These are phyloP conservation scores for Beris chalybata DNA, from an alignment of 2,888 invertebrate species.

Conservation along the genomic window DNA sequence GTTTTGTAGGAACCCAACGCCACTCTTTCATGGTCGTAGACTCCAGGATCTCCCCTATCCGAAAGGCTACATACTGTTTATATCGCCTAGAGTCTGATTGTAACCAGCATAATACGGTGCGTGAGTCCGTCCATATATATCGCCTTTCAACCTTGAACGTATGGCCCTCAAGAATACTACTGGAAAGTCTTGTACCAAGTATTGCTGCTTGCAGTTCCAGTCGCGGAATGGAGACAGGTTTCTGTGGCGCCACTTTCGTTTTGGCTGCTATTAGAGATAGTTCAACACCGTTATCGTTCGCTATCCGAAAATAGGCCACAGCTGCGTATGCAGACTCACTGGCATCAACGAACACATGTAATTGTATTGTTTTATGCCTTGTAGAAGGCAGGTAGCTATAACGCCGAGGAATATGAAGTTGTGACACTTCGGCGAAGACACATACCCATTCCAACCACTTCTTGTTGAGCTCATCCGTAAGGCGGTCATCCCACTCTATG, in stretches of 20 bases:
- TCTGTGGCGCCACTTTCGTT: conserved; percentile 28
- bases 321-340: conserved; percentile 10
- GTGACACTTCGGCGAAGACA: conserved; percentile 19
- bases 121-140: neutral
- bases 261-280: neutral
- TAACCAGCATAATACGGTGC: conserved; percentile 21
- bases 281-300: neutral
- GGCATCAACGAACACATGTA: conserved; percentile 23
- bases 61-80: conserved; percentile 33
- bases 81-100: conserved; percentile 35
- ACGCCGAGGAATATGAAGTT: conserved; percentile 36
- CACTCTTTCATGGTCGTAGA: conserved; percentile 28
- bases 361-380: conserved; percentile 9
- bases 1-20: conserved; percentile 32
- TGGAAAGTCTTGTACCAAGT: conserved; percentile 13
- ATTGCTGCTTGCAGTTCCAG: conserved; percentile 29
- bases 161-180: neutral
- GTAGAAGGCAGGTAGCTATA: conserved; percentile 25
- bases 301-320: conserved; percentile 5
- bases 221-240: conserved; percentile 27
- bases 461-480: no score
- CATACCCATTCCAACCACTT: conserved; percentile 33
- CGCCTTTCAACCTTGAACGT: neutral
- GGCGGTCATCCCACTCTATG: conserved; percentile 36
- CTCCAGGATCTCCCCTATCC: conserved; percentile 35